Percentiles rank a stretch among this genome's conserved stretches.
These are phyloP conservation scores for Alcedo atthis DNA, from an alignment of 2,797 vertebrate species.

Conservation along the genomic window DNA sequence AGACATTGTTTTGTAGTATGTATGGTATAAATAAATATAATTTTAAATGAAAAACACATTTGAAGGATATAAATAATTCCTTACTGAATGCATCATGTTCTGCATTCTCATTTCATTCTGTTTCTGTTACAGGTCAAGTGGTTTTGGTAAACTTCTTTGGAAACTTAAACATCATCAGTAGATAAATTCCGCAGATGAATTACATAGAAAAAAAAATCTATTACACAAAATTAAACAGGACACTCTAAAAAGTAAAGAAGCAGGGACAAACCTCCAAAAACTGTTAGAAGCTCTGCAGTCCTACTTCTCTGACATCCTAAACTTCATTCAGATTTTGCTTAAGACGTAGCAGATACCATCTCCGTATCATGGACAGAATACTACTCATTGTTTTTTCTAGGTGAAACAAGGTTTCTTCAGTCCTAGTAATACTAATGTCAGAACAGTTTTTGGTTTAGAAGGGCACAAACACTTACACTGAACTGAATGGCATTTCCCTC, in stretches of 20 bases:
- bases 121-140: slow-evolving; percentile 56
- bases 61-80: slow-evolving; percentile 68
- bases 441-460: neutral
- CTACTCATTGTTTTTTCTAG: neutral
- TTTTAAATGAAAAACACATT: slow-evolving; percentile 66
- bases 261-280: neutral
- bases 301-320: neutral
- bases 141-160: slow-evolving; percentile 53
- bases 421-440: neutral
- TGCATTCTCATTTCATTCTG: slow-evolving; percentile 58
- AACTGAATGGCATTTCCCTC: neutral
- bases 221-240: slow-evolving; percentile 8
- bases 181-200: slow-evolving; percentile 51
- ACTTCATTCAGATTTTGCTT: neutral
- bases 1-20: slow-evolving; percentile 35
- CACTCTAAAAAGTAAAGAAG: neutral
- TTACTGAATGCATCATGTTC: slow-evolving; percentile 54
- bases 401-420: neutral
- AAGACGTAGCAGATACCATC: rapidly evolving
- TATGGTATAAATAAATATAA: slow-evolving; percentile 65
- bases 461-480: neutral
- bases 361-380: neutral
- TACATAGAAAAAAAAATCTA: slow-evolving; percentile 4
- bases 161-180: slow-evolving; percentile 44
- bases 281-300: neutral